These are phyloP conservation scores for Chrysaora quinquecirrha DNA, from an alignment of 30 jellyfish, hydroid and myxozoan species.

Conservation along the genomic window DNA sequence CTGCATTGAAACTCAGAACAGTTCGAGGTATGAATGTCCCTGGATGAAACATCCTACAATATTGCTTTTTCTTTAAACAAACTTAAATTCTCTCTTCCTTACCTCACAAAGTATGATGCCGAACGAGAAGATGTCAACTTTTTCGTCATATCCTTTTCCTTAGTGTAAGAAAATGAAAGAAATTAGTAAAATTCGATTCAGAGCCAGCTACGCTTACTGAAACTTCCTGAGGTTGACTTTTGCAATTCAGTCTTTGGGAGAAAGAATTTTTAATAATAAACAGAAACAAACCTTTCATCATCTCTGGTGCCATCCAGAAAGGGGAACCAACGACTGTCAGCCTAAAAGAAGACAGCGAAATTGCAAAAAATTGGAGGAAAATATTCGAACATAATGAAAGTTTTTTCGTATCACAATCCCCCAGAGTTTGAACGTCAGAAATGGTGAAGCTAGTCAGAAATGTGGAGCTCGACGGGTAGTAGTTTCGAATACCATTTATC, in stretches of 20 bases:
- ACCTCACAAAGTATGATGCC: constrained; percentile 89
- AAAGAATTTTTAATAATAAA: no score
- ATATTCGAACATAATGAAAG: background rate
- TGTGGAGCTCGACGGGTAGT: no score
- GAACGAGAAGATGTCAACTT: constrained; percentile 84
- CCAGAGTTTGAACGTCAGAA: no score
- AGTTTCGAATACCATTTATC: no score
- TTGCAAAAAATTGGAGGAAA: background rate
- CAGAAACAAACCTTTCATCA: constrained; percentile 73
- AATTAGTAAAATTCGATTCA: background rate
- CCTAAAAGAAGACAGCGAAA: constrained; percentile 16
- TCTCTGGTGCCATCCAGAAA: constrained; percentile 96
- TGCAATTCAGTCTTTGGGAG: no score
- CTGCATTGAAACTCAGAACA: background rate
- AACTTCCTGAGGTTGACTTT: no score
- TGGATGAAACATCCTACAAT: no score
- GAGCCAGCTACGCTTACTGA: background rate
- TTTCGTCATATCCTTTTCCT: constrained; percentile 86
- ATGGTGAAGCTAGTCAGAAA: no score
- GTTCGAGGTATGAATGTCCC: no score
- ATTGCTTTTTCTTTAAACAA: no score
- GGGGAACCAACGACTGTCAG: constrained; percentile 90
- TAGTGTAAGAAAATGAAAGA: constrained; percentile 12
- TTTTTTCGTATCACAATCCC: no score
- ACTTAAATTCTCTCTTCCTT: no score